Conservation (phyloP, 2,113 vertebrate genomes). For the Callopanchax toddi region DNA sequence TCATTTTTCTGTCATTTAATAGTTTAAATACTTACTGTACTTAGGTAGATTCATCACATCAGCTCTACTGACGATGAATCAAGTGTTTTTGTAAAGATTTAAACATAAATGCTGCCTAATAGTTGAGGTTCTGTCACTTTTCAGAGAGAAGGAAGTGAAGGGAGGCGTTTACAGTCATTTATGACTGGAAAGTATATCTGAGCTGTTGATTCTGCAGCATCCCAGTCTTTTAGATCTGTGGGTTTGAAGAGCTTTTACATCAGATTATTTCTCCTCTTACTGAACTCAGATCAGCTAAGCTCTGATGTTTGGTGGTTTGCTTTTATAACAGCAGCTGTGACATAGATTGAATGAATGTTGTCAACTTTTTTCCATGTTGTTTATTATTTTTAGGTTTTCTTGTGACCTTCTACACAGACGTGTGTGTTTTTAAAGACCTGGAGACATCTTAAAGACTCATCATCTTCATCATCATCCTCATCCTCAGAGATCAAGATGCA, state of each 20-base stretch:
- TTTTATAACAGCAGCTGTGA: background rate
- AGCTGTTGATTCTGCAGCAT: background rate
- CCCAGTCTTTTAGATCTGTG: background rate
- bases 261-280: background rate
- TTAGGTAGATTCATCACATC: too few species aligned
- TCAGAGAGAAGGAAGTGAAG: slow-evolving; percentile 22
- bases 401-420: slow-evolving; percentile 14
- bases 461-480: background rate
- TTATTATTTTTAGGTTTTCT: slow-evolving; percentile 42
- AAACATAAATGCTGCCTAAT: background rate
- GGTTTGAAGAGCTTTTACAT: background rate
- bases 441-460: background rate
- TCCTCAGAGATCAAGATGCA: slow-evolving; percentile 71
- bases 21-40: too few species aligned
- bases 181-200: slow-evolving; percentile 10
- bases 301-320: background rate
- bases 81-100: slow-evolving; percentile 7
- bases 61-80: too few species aligned
- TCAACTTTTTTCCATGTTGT: slow-evolving; percentile 4
- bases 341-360: background rate
- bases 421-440: background rate
- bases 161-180: slow-evolving; percentile 38
- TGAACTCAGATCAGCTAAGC: background rate
- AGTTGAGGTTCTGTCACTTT: slow-evolving; percentile 7
- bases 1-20: too few species aligned